Conservation (phyloP, 2,797 vertebrate genomes). For the Vireo griseus region DNA sequence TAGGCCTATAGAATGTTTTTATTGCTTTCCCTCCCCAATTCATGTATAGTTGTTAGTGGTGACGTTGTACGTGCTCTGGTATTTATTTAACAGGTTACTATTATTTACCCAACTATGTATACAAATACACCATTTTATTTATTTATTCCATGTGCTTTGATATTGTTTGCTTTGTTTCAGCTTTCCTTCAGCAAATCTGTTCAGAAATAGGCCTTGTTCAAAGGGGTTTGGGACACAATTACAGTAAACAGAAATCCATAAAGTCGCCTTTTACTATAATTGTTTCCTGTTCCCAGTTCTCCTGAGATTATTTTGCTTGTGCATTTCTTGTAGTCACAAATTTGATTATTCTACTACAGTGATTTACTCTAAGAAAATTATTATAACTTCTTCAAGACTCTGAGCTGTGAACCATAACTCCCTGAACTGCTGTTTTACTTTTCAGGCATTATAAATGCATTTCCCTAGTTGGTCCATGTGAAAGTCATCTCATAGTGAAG, state of each 20-base stretch:
- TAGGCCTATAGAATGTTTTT: background rate
- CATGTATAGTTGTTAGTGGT: background rate
- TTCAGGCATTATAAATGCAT: background rate
- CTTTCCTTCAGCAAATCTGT: background rate
- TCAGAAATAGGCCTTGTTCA: background rate
- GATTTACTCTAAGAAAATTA: conserved; percentile 10
- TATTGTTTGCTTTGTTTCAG: background rate
- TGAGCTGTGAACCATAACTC: background rate
- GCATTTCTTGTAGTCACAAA: background rate
- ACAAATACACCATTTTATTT: background rate
- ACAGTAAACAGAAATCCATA: background rate
- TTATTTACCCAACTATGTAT: background rate
- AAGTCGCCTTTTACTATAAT: background rate
- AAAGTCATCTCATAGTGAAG: background rate
- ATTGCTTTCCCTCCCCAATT: background rate
- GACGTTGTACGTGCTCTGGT: background rate
- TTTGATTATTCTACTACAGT: background rate
- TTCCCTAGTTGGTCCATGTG: background rate
- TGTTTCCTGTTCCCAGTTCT: background rate
- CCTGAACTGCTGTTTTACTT: background rate
- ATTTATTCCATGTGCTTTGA: background rate
- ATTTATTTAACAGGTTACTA: background rate
- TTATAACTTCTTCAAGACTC: background rate
- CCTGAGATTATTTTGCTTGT: background rate
- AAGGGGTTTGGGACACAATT: background rate